Percentiles rank a stretch among this genome's conserved stretches.
Evolutionary conservation across 2,113 vertebrate genomes (phyloP).

Genomic region (Tricholaema leucomelas): DNA sequence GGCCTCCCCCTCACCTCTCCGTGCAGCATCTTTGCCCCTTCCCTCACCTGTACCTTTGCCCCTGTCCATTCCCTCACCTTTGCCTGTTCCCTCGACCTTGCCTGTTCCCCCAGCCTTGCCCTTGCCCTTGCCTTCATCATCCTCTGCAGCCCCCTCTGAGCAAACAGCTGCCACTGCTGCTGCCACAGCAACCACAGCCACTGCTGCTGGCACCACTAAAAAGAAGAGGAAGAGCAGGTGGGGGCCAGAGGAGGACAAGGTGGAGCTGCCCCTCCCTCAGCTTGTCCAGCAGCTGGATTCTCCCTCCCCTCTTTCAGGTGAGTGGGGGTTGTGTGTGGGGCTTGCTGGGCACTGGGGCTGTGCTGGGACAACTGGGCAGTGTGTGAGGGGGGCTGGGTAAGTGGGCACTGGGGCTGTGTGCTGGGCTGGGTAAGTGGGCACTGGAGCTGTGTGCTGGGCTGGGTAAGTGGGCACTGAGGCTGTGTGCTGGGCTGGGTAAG

Average conservation of each 20-base stretch:
- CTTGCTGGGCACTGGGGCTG: no score
- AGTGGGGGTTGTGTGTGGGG: neutral
- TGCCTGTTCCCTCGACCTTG: neutral
- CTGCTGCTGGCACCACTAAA: conserved; percentile 66
- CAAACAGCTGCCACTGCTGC: neutral
- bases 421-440: no score
- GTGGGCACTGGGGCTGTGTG: no score
- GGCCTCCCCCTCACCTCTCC: neutral
- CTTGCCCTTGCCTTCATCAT: neutral
- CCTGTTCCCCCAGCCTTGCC: neutral
- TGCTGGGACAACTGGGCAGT: no score
- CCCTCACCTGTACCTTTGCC: neutral
- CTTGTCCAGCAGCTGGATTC: conserved; percentile 67
- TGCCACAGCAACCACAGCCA: neutral
- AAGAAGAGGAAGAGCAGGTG: conserved; percentile 95
- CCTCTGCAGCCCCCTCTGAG: neutral
- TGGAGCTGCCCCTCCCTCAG: conserved; percentile 81
- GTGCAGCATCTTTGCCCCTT: neutral
- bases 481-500: no score
- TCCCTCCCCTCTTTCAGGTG: conserved; percentile 76
- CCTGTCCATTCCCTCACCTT: accelerated
- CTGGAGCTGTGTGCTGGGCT: no score
- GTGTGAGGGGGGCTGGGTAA: no score
- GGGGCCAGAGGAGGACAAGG: conserved; percentile 93
- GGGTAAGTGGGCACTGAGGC: no score